Conservation (phyloP, 2,113 vertebrate species). For the Tychaedon coryphoeus region DNA sequence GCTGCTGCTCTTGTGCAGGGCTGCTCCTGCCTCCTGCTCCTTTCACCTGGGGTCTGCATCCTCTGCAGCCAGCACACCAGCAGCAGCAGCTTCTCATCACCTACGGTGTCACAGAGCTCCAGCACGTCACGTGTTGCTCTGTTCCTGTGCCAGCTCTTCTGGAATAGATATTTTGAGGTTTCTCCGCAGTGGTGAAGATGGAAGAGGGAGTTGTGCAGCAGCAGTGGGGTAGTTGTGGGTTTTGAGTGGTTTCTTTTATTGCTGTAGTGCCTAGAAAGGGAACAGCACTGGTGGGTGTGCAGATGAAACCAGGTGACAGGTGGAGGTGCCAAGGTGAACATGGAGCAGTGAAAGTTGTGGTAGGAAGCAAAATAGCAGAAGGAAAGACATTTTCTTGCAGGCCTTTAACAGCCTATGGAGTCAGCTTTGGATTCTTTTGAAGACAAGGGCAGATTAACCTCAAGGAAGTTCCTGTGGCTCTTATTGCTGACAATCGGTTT, state of each 20-base stretch:
- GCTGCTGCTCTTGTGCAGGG: background rate
- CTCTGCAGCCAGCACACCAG: background rate
- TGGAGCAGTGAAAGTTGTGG: background rate
- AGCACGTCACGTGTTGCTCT: background rate
- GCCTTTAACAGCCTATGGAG: background rate
- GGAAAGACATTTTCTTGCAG: background rate
- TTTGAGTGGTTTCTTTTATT: background rate
- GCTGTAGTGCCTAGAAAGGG: background rate
- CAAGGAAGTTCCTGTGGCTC: background rate
- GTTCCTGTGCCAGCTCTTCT: background rate
- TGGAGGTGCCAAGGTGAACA: background rate
- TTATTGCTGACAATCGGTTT: background rate
- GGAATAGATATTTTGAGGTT: background rate
- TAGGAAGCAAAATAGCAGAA: background rate
- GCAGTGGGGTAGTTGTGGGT: background rate
- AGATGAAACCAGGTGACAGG: background rate
- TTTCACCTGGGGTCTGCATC: background rate
- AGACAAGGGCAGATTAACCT: background rate
- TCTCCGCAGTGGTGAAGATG: background rate
- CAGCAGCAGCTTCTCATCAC: background rate
- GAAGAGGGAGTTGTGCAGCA: background rate
- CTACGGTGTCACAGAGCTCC: rapidly evolving
- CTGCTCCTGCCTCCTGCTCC: background rate
- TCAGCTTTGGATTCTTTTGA: background rate
- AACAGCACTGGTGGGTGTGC: background rate